Evolutionary conservation across 2,797 vertebrate species (phyloP).

Genomic region (Anniella stebbinsi): DNA sequence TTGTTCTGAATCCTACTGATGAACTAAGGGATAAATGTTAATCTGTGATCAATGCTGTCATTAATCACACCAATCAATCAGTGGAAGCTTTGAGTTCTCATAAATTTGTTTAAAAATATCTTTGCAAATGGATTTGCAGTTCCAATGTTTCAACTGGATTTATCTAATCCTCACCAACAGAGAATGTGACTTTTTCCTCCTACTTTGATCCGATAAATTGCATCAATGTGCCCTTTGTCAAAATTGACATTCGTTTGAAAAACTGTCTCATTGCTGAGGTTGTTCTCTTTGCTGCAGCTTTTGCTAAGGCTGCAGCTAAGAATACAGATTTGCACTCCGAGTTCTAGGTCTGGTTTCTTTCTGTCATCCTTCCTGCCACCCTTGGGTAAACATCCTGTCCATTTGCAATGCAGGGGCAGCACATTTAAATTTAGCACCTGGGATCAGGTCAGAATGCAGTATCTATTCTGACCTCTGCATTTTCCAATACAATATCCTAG

Average conservation of each 20-base stretch:
- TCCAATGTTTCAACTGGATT: background rate
- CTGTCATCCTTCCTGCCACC: background rate
- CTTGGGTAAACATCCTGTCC: background rate
- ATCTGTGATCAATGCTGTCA: background rate
- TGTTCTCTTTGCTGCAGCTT: background rate
- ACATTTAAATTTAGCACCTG: background rate
- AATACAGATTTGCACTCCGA: too few relatives aligned
- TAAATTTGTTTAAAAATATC: slow-evolving; percentile 1
- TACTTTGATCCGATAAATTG: background rate
- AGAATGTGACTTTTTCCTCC: background rate
- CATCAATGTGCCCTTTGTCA: background rate
- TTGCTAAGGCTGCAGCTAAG: background rate
- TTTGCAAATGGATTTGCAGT: background rate
- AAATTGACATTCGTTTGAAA: background rate
- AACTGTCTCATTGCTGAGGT: background rate
- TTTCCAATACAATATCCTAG: background rate
- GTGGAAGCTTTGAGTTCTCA: background rate
- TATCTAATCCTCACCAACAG: background rate
- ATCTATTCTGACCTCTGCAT: background rate
- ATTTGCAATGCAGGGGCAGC: background rate
- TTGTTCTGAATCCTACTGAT: background rate
- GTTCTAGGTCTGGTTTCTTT: background rate
- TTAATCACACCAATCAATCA: background rate
- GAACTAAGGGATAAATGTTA: background rate
- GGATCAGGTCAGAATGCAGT: background rate